A percentile compares a stretch with the other conserved stretches of the same genome.
These are phyloP conservation scores for Coboldia fuscipes DNA, from an alignment of 1,140 invertebrate genomes.

Conservation along the genomic window DNA sequence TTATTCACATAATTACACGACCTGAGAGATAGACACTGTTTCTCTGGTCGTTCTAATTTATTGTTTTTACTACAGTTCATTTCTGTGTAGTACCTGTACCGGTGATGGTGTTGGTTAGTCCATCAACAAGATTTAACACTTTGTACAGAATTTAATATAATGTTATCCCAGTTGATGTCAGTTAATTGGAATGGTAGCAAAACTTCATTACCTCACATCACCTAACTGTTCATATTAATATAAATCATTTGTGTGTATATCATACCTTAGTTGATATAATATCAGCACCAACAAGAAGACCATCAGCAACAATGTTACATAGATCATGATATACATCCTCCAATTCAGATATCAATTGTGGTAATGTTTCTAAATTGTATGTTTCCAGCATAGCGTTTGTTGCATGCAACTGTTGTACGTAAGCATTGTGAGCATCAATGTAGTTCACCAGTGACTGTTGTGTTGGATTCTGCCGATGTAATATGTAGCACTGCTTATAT, in stretches of 20 bases:
- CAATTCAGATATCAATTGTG: conserved; percentile 60
- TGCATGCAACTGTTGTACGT: conserved; percentile 77
- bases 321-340: conserved; percentile 72
- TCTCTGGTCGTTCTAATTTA: no score
- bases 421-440: conserved; percentile 80
- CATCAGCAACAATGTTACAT: conserved; percentile 54
- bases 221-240: neutral
- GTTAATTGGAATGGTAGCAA: no score
- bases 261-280: conserved; percentile 60
- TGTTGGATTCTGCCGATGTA: conserved; percentile 40
- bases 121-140: no score
- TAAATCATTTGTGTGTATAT: conserved; percentile 5
- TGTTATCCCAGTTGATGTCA: no score
- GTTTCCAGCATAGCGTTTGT: conserved; percentile 72
- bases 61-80: no score
- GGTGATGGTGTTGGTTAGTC: no score
- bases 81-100: no score
- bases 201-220: no score
- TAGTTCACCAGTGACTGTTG: conserved; percentile 52
- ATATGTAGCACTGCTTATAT: conserved; percentile 63
- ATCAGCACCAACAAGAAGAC: conserved; percentile 59
- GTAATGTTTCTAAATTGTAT: conserved; percentile 48
- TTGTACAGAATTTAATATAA: no score
- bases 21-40: no score
- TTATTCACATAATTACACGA: no score